These are phyloP conservation scores for Colinus virginianus DNA, from an alignment of 2,113 vertebrate genomes.

Conservation along the genomic window DNA sequence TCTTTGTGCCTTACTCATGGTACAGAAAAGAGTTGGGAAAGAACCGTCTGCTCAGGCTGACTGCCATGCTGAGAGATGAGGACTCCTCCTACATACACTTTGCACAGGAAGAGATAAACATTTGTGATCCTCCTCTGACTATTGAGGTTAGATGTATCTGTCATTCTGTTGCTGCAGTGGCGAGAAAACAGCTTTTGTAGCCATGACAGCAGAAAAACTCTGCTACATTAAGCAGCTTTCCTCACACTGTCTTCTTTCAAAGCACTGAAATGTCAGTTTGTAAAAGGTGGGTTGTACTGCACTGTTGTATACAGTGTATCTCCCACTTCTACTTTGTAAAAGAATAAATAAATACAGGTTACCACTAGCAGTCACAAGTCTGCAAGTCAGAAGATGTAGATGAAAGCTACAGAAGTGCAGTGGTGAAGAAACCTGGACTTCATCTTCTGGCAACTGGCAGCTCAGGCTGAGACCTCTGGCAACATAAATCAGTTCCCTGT, in stretches of 20 bases:
- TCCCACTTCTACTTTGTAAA: not conserved
- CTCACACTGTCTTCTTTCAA: not conserved
- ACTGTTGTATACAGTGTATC: not conserved
- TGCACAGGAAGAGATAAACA: conserved; percentile 76
- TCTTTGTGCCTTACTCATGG: conserved; percentile 63
- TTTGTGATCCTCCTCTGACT: conserved; percentile 69
- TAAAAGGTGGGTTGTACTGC: not conserved
- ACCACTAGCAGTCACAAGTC: not conserved
- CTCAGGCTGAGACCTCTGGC: not conserved
- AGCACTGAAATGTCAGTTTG: not conserved
- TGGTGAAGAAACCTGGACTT: not conserved
- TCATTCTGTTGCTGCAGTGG: not conserved
- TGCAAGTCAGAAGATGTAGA: not conserved
- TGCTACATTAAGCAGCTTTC: not conserved
- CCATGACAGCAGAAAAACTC: not conserved
- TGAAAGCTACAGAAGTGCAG: not conserved
- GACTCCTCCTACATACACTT: conserved; percentile 53
- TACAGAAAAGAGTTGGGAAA: conserved; percentile 70
- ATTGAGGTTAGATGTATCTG: conserved; percentile 62
- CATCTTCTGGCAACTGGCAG: not conserved
- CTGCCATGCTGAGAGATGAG: conserved; percentile 64
- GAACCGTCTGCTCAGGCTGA: conserved; percentile 78
- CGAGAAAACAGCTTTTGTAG: not conserved
- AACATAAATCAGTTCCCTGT: not conserved
- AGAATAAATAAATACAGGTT: not conserved